Percentiles rank a stretch among this genome's conserved stretches.
These are phyloP conservation scores for Heptranchias perlo DNA, from an alignment of 2,113 vertebrate species.

Conservation along the genomic window DNA sequence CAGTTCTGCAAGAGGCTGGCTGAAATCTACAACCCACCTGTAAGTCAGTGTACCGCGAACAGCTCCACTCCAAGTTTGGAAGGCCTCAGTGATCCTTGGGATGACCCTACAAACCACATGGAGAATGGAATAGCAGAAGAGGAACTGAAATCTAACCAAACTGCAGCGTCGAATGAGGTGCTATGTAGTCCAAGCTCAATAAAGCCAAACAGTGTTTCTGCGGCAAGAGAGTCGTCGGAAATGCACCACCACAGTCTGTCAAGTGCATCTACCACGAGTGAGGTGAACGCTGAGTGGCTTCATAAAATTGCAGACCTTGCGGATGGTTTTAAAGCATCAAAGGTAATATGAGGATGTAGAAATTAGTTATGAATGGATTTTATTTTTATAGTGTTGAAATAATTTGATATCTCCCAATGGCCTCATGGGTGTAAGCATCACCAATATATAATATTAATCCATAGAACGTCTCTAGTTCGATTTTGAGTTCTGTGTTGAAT, in stretches of 20 bases:
- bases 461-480: too few relatives aligned
- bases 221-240: too few relatives aligned
- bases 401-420: background rate
- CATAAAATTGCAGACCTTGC: slow-evolving; percentile 61
- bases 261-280: background rate
- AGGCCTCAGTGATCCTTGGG: slow-evolving; percentile 49
- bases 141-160: slow-evolving; percentile 39
- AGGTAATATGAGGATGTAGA: slow-evolving; percentile 52
- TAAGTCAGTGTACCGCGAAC: slow-evolving; percentile 40
- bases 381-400: background rate
- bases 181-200: background rate
- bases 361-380: background rate
- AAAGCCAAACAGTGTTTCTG: too few relatives aligned
- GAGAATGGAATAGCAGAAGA: background rate
- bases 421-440: background rate
- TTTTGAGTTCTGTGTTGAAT: background rate
- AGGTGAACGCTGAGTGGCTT: slow-evolving; percentile 47
- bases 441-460: background rate
- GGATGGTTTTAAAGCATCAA: slow-evolving; percentile 82
- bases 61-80: slow-evolving; percentile 52
- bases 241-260: too few relatives aligned
- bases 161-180: background rate
- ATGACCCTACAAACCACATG: slow-evolving; percentile 38
- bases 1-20: slow-evolving; percentile 82
- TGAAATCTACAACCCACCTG: slow-evolving; percentile 54